These are phyloP conservation scores for Papilio machaon DNA, from an alignment of 1,140 invertebrate genomes.

Conservation along the genomic window DNA sequence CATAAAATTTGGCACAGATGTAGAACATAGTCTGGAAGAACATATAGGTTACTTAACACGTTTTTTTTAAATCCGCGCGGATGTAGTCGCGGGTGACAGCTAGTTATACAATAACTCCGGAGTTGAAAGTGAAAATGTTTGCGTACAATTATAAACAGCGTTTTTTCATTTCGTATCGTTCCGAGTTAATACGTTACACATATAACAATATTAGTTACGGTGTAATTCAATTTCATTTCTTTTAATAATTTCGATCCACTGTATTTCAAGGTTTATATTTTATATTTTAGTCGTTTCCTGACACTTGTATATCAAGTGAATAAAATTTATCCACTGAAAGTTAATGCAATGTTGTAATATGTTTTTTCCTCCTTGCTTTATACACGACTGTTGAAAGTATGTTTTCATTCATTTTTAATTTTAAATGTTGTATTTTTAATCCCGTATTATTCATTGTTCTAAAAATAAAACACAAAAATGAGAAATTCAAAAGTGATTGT, in stretches of 20 bases:
- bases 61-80: too few relatives aligned
- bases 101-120: neutral
- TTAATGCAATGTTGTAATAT: neutral
- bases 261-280: neutral
- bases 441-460: constrained; percentile 2
- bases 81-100: too few relatives aligned
- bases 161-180: constrained; percentile 15
- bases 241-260: constrained; percentile 24
- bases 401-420: neutral
- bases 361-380: neutral
- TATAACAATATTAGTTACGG: constrained; percentile 28
- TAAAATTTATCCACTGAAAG: too few relatives aligned
- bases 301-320: neutral
- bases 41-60: too few relatives aligned
- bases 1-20: too few relatives aligned
- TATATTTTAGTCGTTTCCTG: neutral
- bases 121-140: neutral
- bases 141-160: constrained; percentile 2
- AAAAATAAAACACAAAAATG: constrained; percentile 24
- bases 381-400: neutral
- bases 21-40: too few relatives aligned
- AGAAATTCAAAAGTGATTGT: constrained; percentile 14
- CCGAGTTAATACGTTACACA: constrained; percentile 5
- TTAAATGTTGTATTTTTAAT: neutral
- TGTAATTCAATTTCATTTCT: constrained; percentile 20